phyloP scores from a whole-genome alignment of 2,888 invertebrate species.

The Conchocele bisecta region DNA sequence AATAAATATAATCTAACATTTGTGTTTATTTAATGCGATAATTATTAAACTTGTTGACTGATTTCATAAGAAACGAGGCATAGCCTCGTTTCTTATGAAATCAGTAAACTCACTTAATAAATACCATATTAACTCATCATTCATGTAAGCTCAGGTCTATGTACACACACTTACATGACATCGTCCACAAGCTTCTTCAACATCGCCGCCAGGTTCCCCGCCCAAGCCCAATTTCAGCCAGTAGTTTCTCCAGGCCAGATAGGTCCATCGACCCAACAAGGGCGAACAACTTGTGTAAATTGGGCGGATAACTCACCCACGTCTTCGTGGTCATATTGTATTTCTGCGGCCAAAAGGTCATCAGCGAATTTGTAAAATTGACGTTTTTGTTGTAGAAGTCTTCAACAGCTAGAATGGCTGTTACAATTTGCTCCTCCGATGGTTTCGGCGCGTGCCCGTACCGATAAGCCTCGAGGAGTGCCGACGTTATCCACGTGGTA shows the following conservation, averaged over 20 bases:
- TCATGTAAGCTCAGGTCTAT: no score
- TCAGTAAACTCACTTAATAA: no score
- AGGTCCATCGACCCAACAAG: slow-evolving; percentile 56
- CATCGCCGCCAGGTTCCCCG: no score
- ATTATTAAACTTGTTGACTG: no score
- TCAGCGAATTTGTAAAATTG: slow-evolving; percentile 66
- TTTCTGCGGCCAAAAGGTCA: slow-evolving; percentile 76
- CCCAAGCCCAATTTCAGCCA: slow-evolving; percentile 64
- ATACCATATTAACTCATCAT: no score
- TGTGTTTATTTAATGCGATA: no score
- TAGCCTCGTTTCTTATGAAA: no score
- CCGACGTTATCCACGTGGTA: slow-evolving; percentile 73
- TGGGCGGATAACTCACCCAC: slow-evolving; percentile 67
- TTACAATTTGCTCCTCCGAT: slow-evolving; percentile 49
- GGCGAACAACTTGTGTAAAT: slow-evolving; percentile 63
- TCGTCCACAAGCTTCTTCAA: no score
- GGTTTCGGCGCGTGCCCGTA: slow-evolving; percentile 57
- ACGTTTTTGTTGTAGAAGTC: slow-evolving; percentile 70
- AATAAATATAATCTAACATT: no score
- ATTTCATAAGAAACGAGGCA: no score
- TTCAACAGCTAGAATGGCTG: slow-evolving; percentile 54
- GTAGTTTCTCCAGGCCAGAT: slow-evolving; percentile 60
- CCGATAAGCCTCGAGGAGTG: slow-evolving; percentile 69
- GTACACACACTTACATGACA: no score
- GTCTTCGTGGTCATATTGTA: slow-evolving; percentile 63